Base-by-base conservation (phyloP, 64 coral and sea anemone species). In the Stylophora pistillata region DNA sequence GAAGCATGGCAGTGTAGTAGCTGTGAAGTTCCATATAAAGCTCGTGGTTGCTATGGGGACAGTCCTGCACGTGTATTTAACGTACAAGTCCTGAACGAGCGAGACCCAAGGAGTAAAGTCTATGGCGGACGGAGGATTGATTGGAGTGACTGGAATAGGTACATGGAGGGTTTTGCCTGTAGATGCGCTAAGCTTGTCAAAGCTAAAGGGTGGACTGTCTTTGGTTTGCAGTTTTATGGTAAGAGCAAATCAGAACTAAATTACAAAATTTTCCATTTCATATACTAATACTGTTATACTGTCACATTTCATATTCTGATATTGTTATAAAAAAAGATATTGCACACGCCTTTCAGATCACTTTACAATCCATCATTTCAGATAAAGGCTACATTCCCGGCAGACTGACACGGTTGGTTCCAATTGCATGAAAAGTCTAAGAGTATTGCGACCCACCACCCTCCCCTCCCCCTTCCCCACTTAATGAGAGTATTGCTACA, bases 171-270 rank as follows among this genome's bases (percentile, higher is more conserved):
- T 0, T 95, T 95, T 88, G 94, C 94, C 18, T 95, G 94, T 21
- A 74, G 94, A 61, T 94, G 92, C 52, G 81, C 88, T 13, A 72
- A 64, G 21, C 69, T 76, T 78, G 93, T 89, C 17, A 94, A 94
- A 55, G 81, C 72, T 4, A 86, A 72, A 53, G 93, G 88, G n/a
- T 90, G 77, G 30, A 90, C 29, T 10, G 73, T 90, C 2, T 94
- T 94, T 53, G 93, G 81, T 55, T 74, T 94, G 23, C 93, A 94
- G 77, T 90, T 86, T 30, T 94, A 77, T 16, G 93, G 93, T 94
- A 79, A 65, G 86, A 3, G 21, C 21, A 47, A 4, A 4, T 47
- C 37, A 47, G 37, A 47, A 4, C 7, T 47, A 47, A 47, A 47
- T 47, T 47, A 47, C 37, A 47, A 47, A 47, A 47, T 47, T 4